Percentiles rank a stretch among this genome's conserved stretches.
These are phyloP conservation scores for Palythoa grandiflora DNA, from an alignment of 92 coral and sea anemone species.

Conservation along the genomic window DNA sequence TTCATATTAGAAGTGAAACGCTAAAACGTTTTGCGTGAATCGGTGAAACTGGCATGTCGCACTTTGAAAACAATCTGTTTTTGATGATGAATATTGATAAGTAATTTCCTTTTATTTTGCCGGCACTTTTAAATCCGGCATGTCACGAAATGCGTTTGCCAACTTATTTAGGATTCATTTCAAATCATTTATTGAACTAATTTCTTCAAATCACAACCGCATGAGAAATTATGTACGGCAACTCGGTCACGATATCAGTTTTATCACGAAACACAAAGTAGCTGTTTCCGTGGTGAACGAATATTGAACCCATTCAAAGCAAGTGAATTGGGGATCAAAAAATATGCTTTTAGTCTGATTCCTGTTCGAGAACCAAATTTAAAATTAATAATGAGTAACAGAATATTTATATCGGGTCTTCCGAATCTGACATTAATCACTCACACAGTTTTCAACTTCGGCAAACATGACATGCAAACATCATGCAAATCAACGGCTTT, in stretches of 20 bases:
- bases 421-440: neutral
- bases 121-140: constrained; percentile 5
- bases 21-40: neutral
- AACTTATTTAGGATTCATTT: neutral
- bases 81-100: constrained; percentile 5
- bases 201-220: neutral
- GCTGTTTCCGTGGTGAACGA: too few relatives aligned
- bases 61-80: constrained; percentile 3
- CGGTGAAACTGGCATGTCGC: neutral
- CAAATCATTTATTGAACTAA: neutral
- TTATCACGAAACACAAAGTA: neutral
- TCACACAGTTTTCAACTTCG: neutral
- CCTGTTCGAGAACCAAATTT: too few relatives aligned
- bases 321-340: too few relatives aligned
- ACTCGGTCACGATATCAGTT: neutral
- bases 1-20: neutral
- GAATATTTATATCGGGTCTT: neutral
- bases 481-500: neutral
- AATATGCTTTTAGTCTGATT: too few relatives aligned
- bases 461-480: neutral
- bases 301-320: too few relatives aligned
- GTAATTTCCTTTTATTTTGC: constrained; percentile 29
- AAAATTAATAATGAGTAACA: neutral
- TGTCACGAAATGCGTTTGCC: neutral
- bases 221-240: neutral